Base-by-base conservation (phyloP, 2,888 invertebrate genomes). In the Ophion slaviceki region DNA sequence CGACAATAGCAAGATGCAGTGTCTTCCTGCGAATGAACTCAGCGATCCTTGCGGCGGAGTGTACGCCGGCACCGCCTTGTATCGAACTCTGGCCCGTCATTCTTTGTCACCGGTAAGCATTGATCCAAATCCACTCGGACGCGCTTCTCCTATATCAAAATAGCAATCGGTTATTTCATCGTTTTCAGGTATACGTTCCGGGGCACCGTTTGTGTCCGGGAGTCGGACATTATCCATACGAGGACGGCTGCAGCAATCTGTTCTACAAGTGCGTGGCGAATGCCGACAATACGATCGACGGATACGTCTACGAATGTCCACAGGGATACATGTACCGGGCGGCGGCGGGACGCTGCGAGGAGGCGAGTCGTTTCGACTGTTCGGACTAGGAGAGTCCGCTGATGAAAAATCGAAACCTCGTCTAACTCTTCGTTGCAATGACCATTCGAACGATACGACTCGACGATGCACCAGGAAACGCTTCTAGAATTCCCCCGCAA, bases 241-340 rank as follows among this genome's bases (percentile, higher is more conserved):
- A 95, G 81, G 8, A 57, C 1, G 95, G 96, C 89, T 97, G 97
- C 91, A 95, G 96, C 6, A 94, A 95, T 84, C 95, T 95, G 20
- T 97, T 97, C 91, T 94, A 97, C 28, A 97, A 96, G 93, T 97
- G 97, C 92, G 94, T 94, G 88, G 94, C 93, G 88, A 92, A 94
- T 4, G 90, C 94, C 1, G 94, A 94, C 67, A 62, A 62, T 17
- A 95, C 94, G 82, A 91, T 96, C 89, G 94, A 95, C 92, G 97
- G 96, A 17, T 95, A 95, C 89, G 94, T 97, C 20, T 96, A 96
- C 91, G 96, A 96, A 89, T 97, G 97, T 93, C 97, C 97, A 0
- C 94, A 95, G 89, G 96, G 96, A 36, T 96, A 95, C 88, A 95
- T 96, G 14, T 97, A 96, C 92, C 97, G 97, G 96, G 95, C 96